Conservation (phyloP, 2,888 invertebrate species). For the Bhutanitis thaidina region DNA sequence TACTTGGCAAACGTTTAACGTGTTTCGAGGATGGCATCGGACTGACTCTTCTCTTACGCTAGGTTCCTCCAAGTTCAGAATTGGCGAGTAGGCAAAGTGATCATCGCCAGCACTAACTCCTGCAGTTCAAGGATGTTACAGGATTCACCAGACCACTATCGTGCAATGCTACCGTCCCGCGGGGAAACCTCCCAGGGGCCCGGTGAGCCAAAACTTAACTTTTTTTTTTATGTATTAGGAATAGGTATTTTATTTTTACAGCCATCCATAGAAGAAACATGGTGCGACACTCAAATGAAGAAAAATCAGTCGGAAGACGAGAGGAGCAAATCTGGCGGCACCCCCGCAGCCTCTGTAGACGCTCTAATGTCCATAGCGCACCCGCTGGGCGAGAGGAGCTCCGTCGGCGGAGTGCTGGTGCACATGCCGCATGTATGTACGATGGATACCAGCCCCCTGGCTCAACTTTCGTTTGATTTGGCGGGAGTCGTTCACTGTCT, state of each 20-base stretch:
- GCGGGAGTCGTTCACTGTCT: background rate
- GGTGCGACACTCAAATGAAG: constrained; percentile 74
- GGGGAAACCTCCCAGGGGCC: too few species aligned
- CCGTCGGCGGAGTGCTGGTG: constrained; percentile 91
- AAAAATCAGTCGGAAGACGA: constrained; percentile 86
- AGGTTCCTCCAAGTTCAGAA: too few species aligned
- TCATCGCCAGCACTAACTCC: too few species aligned
- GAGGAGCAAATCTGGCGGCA: constrained; percentile 48
- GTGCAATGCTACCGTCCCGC: too few species aligned
- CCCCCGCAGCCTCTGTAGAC: constrained; percentile 43
- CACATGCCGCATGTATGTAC: constrained; percentile 94
- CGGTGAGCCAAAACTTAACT: background rate
- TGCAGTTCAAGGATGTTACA: too few species aligned
- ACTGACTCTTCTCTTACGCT: too few species aligned
- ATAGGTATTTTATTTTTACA: constrained; percentile 8
- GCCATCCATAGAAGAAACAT: constrained; percentile 82
- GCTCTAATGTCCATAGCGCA: constrained; percentile 57
- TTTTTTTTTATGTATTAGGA: background rate
- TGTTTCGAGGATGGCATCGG: too few species aligned
- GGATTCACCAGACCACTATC: too few species aligned
- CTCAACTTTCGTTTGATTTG: constrained; percentile 14
- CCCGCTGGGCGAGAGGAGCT: constrained; percentile 82
- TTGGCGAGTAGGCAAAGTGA: too few species aligned
- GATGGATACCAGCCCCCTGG: background rate
- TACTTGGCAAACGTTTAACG: too few species aligned